Evolutionary conservation across 53 echinoderm and acorn worm species (phyloP), one percentile per base, ranked within the genome.

Genomic region (Echinarachnius parma): DNA sequence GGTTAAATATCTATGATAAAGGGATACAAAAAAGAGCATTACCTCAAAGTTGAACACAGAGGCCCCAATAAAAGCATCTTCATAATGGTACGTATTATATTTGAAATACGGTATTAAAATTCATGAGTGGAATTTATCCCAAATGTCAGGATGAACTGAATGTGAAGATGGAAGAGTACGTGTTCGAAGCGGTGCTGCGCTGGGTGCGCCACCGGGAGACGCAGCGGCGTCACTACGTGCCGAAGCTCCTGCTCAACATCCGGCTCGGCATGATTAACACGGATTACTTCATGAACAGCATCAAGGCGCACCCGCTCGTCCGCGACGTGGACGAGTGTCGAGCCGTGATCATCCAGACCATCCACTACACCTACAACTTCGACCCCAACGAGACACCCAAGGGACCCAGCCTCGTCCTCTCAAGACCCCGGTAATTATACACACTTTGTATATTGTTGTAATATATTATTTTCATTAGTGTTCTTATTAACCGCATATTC

Each of bases 161-260:
- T 36, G 98, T 98, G 24, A 98, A 98, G 67, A 88, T 98, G 91
- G 98, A 98, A 79, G 98, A 98, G 53, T 91, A 85, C 37, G 98
- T 91, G 25, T 98, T 98, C 25, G 98, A 98, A 52, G 82, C 98
- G 7, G 84, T 98, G 25, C 58, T 88, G 2, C 84, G 85, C 47
- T 98, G 98, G 98, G 83, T 98, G 18, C 81, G 82, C 0, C 79
- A 91, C 68, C 63, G 77, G 8, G 85, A 87, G 60, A 63, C 57
- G 4, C 80, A 86, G 4, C 59, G 98, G 23, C 83, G 72, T 25
- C 53, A 39, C 1, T 63, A 67, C 64, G 83, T 92, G 30, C 76
- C 82, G 58, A 79, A 82, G 16, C 57, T 98, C 7, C 62, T 98
- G 31, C 77, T 91, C 46, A 72, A 80, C 59, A 82, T 98, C 31